A percentile compares a stretch with the other conserved stretches of the same genome.
phyloP scores from a whole-genome alignment of 1,140 invertebrate genomes.

The Drosophila albomicans region DNA sequence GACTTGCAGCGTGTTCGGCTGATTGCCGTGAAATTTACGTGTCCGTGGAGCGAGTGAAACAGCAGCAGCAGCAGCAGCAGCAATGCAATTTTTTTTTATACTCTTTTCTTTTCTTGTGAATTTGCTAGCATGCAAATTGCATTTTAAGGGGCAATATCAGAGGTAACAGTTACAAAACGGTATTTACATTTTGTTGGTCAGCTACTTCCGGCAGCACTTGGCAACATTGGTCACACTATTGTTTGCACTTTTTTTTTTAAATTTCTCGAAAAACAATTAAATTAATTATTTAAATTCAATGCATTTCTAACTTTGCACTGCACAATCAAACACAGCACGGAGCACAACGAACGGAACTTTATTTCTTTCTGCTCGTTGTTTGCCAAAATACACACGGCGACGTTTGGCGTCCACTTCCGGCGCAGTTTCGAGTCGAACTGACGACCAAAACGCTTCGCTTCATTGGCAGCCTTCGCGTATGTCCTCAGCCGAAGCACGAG shows the following conservation, averaged over 20 bases:
- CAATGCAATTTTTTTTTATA: background rate
- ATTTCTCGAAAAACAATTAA: slow-evolving; percentile 14
- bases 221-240: background rate
- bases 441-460: slow-evolving; percentile 63
- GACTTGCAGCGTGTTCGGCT: slow-evolving; percentile 70
- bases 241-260: slow-evolving; percentile 16
- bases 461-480: slow-evolving; percentile 56
- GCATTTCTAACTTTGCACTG: background rate
- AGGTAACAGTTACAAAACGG: slow-evolving; percentile 44
- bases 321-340: background rate
- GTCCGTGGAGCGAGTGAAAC: slow-evolving; percentile 42
- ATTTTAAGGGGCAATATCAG: slow-evolving; percentile 9
- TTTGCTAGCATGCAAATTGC: slow-evolving; percentile 68
- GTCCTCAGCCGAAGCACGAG: slow-evolving; percentile 1
- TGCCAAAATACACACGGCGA: slow-evolving; percentile 41
- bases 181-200: slow-evolving; percentile 36
- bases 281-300: slow-evolving; percentile 3
- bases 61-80: slow-evolving; percentile 20
- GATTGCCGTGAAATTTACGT: slow-evolving; percentile 82
- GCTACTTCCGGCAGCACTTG: background rate
- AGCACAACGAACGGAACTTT: slow-evolving; percentile 18
- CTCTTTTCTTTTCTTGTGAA: slow-evolving; percentile 40
- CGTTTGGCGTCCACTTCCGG: slow-evolving; percentile 75
- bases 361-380: slow-evolving; percentile 13
- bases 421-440: slow-evolving; percentile 79